Percentiles rank a stretch among this genome's conserved stretches.
Evolutionary conservation across 2,888 invertebrate genomes (phyloP).

Genomic region (Drosophila testacea): DNA sequence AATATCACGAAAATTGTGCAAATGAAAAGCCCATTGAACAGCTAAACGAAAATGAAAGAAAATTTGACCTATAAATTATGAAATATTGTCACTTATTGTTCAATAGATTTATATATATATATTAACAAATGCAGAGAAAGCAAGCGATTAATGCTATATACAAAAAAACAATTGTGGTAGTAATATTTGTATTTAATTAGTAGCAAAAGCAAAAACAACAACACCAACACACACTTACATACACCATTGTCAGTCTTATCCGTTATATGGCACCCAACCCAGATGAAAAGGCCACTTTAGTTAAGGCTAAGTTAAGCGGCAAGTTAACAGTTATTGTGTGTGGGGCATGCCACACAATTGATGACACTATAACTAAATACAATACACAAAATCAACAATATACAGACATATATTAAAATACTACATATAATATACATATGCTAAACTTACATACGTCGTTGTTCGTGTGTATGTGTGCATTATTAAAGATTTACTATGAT

Average conservation of each 20-base stretch:
- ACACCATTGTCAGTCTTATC: conserved; percentile 1
- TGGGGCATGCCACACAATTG: neutral
- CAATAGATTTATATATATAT: conserved; percentile 3
- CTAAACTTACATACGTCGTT: conserved; percentile 38
- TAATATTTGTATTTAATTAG: conserved; percentile 38
- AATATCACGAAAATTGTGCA: conserved; percentile 14
- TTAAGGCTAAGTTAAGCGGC: conserved; percentile 33
- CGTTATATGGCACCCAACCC: conserved; percentile 19
- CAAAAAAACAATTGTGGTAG: conserved; percentile 31
- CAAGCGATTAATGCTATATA: conserved; percentile 21
- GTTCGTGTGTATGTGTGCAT: conserved; percentile 48
- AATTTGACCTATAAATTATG: neutral
- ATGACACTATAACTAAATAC: conserved; percentile 11
- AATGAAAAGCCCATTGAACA: conserved; percentile 39
- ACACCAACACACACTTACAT: neutral
- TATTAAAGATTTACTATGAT: conserved; percentile 68
- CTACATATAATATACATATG: conserved; percentile 5
- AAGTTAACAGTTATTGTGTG: conserved; percentile 27
- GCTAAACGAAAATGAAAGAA: conserved; percentile 11
- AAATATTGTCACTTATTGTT: conserved; percentile 16
- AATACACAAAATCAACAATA: neutral
- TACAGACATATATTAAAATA: conserved; percentile 14
- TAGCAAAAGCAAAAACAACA: conserved; percentile 24
- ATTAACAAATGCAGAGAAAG: conserved; percentile 11
- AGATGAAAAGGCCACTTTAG: conserved; percentile 31